Conservation (phyloP, 2,888 invertebrate species). For the Eulithis prunata region DNA sequence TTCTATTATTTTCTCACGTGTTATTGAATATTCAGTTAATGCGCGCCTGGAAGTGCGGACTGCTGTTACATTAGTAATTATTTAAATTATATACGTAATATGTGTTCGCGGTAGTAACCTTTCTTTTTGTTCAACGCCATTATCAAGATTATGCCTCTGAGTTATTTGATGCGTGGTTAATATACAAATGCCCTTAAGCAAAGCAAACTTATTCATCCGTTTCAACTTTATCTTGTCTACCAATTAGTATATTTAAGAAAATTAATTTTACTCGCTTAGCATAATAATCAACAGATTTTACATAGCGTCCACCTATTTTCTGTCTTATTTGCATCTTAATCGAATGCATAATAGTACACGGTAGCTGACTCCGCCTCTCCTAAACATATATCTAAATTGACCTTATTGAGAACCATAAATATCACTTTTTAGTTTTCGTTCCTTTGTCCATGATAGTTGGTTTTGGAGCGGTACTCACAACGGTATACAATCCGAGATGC, state of each 20-base stretch:
- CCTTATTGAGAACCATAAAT: slow-evolving; percentile 33
- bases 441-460: slow-evolving; percentile 60
- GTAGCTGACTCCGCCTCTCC: slow-evolving; percentile 19
- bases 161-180: slow-evolving; percentile 40
- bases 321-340: slow-evolving; percentile 35
- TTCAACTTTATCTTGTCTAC: slow-evolving; percentile 14
- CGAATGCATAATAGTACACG: slow-evolving; percentile 27
- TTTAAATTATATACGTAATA: slow-evolving; percentile 65
- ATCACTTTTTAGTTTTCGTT: slow-evolving; percentile 49
- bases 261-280: slow-evolving; percentile 23
- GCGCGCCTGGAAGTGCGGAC: slow-evolving; percentile 53
- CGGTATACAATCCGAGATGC: slow-evolving; percentile 71
- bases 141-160: slow-evolving; percentile 52
- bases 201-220: slow-evolving; percentile 26
- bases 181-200: slow-evolving; percentile 32
- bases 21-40: slow-evolving; percentile 67
- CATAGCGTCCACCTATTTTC: slow-evolving; percentile 24
- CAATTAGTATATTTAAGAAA: slow-evolving; percentile 16
- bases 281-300: slow-evolving; percentile 23
- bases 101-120: slow-evolving; percentile 53
- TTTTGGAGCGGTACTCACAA: slow-evolving; percentile 70
- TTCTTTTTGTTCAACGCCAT: slow-evolving; percentile 58
- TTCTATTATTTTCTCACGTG: slow-evolving; percentile 67
- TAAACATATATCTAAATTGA: slow-evolving; percentile 23
- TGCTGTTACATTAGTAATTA: slow-evolving; percentile 65